phyloP scores from a whole-genome alignment of 2,888 invertebrate genomes.

The Temnothorax ravouxi region DNA sequence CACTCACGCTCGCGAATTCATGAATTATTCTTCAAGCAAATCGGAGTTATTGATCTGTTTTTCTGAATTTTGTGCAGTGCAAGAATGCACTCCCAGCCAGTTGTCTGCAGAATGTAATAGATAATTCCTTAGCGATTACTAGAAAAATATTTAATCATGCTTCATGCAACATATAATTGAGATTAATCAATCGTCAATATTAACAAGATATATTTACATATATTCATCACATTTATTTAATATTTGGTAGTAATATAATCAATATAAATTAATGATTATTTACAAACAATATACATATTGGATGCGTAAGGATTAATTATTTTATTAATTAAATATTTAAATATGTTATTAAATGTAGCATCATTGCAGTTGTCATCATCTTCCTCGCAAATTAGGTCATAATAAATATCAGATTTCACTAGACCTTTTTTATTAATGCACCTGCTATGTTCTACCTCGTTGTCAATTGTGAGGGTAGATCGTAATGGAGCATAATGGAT shows the following conservation, averaged over 20 bases:
- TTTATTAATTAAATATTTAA: neutral
- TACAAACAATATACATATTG: neutral
- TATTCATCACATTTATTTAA: neutral
- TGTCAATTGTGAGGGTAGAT: neutral
- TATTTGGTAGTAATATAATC: neutral
- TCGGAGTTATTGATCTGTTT: slow-evolving; percentile 44
- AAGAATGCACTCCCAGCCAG: neutral
- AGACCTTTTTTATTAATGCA: neutral
- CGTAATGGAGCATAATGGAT: slow-evolving; percentile 66
- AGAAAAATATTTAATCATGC: neutral
- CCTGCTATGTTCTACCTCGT: neutral
- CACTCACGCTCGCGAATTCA: slow-evolving; percentile 14
- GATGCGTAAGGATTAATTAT: neutral
- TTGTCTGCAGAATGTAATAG: neutral
- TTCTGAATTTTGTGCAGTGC: slow-evolving; percentile 27
- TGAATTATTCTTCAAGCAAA: slow-evolving; percentile 41
- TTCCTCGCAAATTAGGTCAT: neutral
- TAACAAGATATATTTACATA: neutral
- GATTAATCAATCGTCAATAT: neutral
- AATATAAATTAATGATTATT: slow-evolving; percentile 1
- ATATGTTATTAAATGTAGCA: neutral
- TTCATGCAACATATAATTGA: neutral
- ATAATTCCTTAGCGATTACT: neutral
- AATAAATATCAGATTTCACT: slow-evolving; percentile 35
- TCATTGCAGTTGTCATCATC: neutral